Conservation (phyloP, 2,888 invertebrate genomes). For the Folsomia candida region DNA sequence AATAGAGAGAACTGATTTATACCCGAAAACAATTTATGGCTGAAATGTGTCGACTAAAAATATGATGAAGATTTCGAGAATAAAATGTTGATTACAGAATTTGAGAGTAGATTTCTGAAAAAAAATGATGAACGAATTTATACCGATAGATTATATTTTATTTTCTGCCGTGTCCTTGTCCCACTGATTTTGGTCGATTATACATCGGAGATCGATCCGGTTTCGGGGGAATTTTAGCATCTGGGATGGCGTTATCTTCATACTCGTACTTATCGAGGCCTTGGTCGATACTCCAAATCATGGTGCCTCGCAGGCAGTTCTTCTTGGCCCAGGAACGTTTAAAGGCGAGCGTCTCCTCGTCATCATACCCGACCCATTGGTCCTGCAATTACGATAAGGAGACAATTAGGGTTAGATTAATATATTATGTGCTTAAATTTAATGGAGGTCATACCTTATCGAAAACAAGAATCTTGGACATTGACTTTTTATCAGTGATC, state of each 20-base stretch:
- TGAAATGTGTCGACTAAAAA: background rate
- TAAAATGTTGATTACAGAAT: background rate
- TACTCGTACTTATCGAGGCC: constrained; percentile 10
- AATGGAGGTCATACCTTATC: too few relatives aligned
- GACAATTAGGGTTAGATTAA: too few relatives aligned
- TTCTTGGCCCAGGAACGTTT: constrained; percentile 26
- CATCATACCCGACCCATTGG: constrained; percentile 35
- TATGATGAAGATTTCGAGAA: background rate
- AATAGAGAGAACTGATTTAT: too few relatives aligned
- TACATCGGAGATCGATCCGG: background rate
- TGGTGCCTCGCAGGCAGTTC: constrained; percentile 23
- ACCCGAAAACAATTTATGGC: background rate
- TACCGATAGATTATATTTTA: too few relatives aligned
- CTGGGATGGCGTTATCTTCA: background rate
- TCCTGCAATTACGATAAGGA: too few relatives aligned
- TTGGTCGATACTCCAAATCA: constrained; percentile 37
- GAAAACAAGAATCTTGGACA: constrained; percentile 22
- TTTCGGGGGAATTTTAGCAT: background rate
- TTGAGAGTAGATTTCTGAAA: background rate
- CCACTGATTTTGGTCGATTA: background rate
- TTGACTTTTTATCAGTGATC: constrained; percentile 1
- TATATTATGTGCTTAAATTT: too few relatives aligned
- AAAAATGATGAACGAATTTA: too few relatives aligned
- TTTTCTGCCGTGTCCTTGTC: background rate
- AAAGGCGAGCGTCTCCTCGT: constrained; percentile 21